Evolutionary conservation across 2,888 invertebrate species (phyloP).

Genomic region (Cataglyphis altisquamis): DNA sequence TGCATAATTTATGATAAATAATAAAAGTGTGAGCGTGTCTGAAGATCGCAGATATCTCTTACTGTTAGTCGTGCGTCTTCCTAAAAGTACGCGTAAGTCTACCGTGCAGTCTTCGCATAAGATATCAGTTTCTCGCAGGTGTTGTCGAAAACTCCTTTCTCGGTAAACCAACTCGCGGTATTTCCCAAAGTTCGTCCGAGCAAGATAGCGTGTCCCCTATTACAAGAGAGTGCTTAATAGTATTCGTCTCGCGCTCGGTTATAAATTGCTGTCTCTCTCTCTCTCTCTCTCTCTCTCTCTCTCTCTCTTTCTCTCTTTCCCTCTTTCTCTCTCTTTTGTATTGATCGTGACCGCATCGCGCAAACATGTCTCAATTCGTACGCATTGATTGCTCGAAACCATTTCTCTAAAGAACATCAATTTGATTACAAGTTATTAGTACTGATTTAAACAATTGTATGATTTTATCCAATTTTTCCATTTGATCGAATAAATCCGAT

Average conservation of each 20-base stretch:
- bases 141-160: slow-evolving; percentile 49
- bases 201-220: slow-evolving; percentile 23
- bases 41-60: slow-evolving; percentile 38
- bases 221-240: slow-evolving; percentile 23
- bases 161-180: slow-evolving; percentile 56
- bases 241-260: background rate
- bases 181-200: slow-evolving; percentile 49
- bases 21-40: background rate
- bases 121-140: slow-evolving; percentile 71
- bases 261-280: background rate
- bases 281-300: background rate
- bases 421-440: background rate
- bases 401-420: background rate
- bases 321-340: background rate
- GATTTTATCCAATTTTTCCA: background rate
- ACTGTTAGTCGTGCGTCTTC: slow-evolving; percentile 63
- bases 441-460: background rate
- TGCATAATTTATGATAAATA: slow-evolving; percentile 11
- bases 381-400: background rate
- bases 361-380: background rate
- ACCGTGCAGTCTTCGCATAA: slow-evolving; percentile 57
- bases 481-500: background rate
- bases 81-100: slow-evolving; percentile 63
- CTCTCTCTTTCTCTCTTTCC: background rate
- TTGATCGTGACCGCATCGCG: slow-evolving; percentile 16